Conservation (phyloP, 2,888 invertebrate genomes). For the Plusia festucae region DNA sequence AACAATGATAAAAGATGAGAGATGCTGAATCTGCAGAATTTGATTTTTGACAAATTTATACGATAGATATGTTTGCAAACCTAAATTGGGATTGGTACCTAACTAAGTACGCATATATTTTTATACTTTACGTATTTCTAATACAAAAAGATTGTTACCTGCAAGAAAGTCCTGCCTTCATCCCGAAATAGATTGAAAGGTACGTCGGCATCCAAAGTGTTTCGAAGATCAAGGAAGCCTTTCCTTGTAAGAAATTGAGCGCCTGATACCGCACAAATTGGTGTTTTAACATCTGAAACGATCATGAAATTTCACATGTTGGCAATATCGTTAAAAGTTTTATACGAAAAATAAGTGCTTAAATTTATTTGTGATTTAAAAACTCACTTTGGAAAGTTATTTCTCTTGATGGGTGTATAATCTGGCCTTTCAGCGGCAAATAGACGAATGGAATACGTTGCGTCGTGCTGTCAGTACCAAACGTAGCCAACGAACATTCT, state of each 20-base stretch:
- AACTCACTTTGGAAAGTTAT: conserved; percentile 93
- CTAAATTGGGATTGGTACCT: no score
- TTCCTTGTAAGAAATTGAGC: conserved; percentile 94
- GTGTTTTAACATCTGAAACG: conserved; percentile 92
- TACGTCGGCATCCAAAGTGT: conserved; percentile 93
- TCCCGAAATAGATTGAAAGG: conserved; percentile 95
- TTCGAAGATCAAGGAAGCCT: conserved; percentile 95
- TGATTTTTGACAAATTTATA: not conserved
- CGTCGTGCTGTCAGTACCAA: conserved; percentile 91
- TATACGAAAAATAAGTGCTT: not conserved
- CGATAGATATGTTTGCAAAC: no score
- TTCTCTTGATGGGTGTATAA: conserved; percentile 96
- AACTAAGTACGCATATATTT: no score
- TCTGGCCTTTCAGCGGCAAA: conserved; percentile 95
- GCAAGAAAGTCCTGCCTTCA: conserved; percentile 94
- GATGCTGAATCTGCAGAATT: not conserved
- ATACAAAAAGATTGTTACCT: conserved; percentile 90
- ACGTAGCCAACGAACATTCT: conserved; percentile 95
- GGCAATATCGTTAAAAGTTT: not conserved
- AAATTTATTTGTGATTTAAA: not conserved
- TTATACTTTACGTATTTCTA: no score
- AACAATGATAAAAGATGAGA: no score
- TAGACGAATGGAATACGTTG: conserved; percentile 96
- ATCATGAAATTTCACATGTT: not conserved
- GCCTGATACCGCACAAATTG: conserved; percentile 95